These are phyloP conservation scores for Criorhina ranunculi DNA, from an alignment of 2,888 invertebrate species.

Conservation along the genomic window DNA sequence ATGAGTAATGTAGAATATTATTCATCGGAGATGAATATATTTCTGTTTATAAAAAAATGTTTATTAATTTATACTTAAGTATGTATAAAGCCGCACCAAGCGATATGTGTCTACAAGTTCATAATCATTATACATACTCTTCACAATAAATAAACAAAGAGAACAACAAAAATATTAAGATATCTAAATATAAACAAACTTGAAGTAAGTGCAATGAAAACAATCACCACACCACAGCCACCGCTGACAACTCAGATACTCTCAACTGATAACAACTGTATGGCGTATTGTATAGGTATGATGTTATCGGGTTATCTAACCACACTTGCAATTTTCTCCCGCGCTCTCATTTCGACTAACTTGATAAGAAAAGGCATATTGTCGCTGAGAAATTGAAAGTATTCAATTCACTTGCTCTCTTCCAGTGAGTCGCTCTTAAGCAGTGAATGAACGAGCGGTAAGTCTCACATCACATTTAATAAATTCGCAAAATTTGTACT, in stretches of 20 bases:
- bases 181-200: slow-evolving; percentile 45
- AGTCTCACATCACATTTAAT: slow-evolving; percentile 3
- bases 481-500: neutral
- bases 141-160: slow-evolving; percentile 10
- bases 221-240: slow-evolving; percentile 13
- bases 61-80: too few species aligned
- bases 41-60: too few species aligned
- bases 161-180: neutral
- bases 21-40: too few species aligned
- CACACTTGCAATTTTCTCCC: slow-evolving; percentile 13
- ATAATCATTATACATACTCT: neutral
- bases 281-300: too few species aligned
- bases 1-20: too few species aligned
- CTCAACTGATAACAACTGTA: slow-evolving; percentile 16
- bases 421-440: neutral
- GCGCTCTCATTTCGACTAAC: neutral
- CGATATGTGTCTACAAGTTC: too few species aligned
- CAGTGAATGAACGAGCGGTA: neutral
- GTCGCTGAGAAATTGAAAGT: slow-evolving; percentile 11
- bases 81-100: too few species aligned
- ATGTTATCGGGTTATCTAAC: slow-evolving; percentile 45
- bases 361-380: slow-evolving; percentile 34
- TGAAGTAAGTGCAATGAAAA: slow-evolving; percentile 40
- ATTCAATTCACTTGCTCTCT: slow-evolving; percentile 39
- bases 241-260: neutral